Percentiles rank a stretch among this genome's conserved stretches.
These are phyloP conservation scores for Elanoides forficatus DNA, from an alignment of 2,113 vertebrate species.

Conservation along the genomic window DNA sequence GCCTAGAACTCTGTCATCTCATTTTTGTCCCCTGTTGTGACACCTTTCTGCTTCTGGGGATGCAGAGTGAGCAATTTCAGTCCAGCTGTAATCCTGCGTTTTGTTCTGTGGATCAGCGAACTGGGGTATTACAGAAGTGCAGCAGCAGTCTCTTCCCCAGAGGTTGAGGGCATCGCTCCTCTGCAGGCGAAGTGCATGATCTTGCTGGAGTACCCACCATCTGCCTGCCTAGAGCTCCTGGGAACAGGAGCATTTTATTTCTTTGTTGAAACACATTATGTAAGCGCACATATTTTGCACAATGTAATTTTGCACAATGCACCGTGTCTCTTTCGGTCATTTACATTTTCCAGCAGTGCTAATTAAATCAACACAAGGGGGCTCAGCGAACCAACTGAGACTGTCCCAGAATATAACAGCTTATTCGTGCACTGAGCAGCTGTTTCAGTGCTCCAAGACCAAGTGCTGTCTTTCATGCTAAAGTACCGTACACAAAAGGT, in stretches of 20 bases:
- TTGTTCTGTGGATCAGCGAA: neutral
- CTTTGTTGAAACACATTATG: slow-evolving; percentile 8
- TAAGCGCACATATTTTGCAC: slow-evolving; percentile 30
- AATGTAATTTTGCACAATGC: slow-evolving; percentile 5
- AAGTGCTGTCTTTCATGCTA: neutral
- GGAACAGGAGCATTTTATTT: neutral
- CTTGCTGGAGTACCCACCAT: slow-evolving; percentile 30
- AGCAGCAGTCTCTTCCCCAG: neutral
- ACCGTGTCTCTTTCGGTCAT: slow-evolving; percentile 19
- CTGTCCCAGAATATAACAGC: neutral
- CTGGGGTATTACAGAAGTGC: neutral
- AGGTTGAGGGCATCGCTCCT: neutral
- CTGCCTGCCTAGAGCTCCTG: slow-evolving; percentile 5
- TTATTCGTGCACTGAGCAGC: neutral
- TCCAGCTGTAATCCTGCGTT: neutral
- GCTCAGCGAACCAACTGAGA: slow-evolving; percentile 2
- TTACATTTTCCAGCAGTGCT: slow-evolving; percentile 41
- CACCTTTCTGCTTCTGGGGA: slow-evolving; percentile 3
- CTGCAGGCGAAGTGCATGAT: neutral
- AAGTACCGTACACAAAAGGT: neutral
- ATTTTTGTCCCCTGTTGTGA: slow-evolving; percentile 2
- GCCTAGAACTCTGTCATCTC: neutral
- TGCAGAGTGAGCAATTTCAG: neutral
- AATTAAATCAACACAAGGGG: slow-evolving; percentile 43
- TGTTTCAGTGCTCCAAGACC: neutral